Evolutionary conservation across 2,113 vertebrate species (phyloP).

Genomic region (Hemicordylus capensis): DNA sequence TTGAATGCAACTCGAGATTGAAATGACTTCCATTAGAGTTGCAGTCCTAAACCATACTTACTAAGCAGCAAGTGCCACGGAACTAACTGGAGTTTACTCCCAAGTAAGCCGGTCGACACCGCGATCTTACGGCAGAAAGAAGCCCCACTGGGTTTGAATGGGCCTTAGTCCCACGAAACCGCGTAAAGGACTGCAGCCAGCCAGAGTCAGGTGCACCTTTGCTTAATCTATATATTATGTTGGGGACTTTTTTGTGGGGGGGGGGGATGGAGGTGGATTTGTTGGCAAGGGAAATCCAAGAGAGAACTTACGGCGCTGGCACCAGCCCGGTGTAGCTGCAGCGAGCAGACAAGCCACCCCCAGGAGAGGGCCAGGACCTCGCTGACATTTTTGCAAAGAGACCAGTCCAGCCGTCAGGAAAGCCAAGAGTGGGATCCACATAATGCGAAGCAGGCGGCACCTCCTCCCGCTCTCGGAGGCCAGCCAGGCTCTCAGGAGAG

Average conservation of each 20-base stretch:
- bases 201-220: neutral
- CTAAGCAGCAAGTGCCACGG: neutral
- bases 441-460: constrained; percentile 55
- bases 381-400: constrained; percentile 70
- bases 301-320: constrained; percentile 75
- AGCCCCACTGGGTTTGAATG: neutral
- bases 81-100: neutral
- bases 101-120: neutral
- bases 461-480: constrained; percentile 22
- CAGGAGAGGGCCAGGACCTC: constrained; percentile 67
- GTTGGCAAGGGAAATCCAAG: neutral
- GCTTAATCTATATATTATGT: neutral
- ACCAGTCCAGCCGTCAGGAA: constrained; percentile 62
- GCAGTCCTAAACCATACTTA: neutral
- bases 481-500: constrained; percentile 25
- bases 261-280: neutral
- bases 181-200: neutral
- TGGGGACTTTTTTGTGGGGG: neutral
- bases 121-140: too few species aligned
- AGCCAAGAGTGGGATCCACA: constrained; percentile 72
- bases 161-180: neutral
- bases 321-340: constrained; percentile 65
- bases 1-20: too few species aligned
- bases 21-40: neutral
- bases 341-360: constrained; percentile 70